Conservation (phyloP, 1,140 invertebrate genomes). For the Ephestia elutella region DNA sequence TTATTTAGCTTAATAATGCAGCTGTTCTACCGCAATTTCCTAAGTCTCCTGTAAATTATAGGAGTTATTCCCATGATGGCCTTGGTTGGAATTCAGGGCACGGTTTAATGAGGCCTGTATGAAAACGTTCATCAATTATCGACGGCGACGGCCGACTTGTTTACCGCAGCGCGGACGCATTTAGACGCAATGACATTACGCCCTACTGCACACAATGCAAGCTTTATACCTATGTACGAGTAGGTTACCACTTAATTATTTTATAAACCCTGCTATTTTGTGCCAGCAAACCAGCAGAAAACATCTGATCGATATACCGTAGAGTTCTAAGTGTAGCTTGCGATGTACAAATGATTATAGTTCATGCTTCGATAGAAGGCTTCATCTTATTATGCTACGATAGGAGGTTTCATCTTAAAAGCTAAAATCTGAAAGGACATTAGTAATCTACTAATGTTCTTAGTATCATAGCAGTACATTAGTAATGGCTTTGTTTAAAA, state of each 20-base stretch:
- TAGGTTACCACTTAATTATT: conserved; percentile 21
- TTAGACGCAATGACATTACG: conserved; percentile 61
- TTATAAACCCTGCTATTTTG: neutral
- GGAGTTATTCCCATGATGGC: conserved; percentile 44
- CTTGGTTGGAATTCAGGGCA: conserved; percentile 62
- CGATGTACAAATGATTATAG: no score
- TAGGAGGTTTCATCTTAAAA: no score
- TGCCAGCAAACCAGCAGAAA: neutral
- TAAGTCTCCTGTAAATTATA: conserved; percentile 10
- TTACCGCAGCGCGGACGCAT: conserved; percentile 64
- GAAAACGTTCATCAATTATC: conserved; percentile 70
- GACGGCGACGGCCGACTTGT: conserved; percentile 57
- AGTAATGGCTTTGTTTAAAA: no score
- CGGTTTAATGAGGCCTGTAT: conserved; percentile 65
- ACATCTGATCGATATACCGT: neutral
- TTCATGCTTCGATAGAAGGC: no score
- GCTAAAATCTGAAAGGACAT: no score
- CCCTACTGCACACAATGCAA: conserved; percentile 34
- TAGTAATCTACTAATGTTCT: no score
- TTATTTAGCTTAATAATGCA: neutral
- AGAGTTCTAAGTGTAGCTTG: no score
- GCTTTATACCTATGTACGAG: conserved; percentile 21
- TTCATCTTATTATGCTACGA: no score
- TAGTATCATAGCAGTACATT: no score
- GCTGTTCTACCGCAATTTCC: conserved; percentile 6